Conservation (phyloP, 2,113 vertebrate species). For the Triplophysa dalaica region DNA sequence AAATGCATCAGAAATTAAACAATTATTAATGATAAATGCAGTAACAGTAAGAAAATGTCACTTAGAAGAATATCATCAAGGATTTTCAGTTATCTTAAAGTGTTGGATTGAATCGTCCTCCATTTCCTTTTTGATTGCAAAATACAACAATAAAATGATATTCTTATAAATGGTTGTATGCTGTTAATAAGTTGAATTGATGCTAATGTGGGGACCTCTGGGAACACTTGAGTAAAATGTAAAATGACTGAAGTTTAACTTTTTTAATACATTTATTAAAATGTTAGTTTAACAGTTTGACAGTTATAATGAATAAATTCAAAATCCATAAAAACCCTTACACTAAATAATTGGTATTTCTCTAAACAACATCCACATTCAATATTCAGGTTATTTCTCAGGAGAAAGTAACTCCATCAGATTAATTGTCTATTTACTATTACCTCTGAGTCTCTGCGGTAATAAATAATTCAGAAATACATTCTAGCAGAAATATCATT, state of each 20-base stretch:
- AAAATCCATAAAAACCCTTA: too few relatives aligned
- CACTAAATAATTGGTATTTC: conserved; percentile 26
- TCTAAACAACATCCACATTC: conserved; percentile 37
- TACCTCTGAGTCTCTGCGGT: conserved; percentile 26
- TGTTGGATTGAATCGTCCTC: not conserved
- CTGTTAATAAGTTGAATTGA: not conserved
- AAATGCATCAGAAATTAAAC: too few relatives aligned
- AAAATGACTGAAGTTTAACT: too few relatives aligned
- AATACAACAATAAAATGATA: not conserved
- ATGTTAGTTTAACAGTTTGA: not conserved
- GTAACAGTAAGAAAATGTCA: not conserved
- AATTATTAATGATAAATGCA: not conserved
- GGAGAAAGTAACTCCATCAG: conserved; percentile 30
- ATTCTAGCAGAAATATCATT: conserved; percentile 42
- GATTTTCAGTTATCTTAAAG: not conserved
- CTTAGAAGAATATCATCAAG: too few relatives aligned
- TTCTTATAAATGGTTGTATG: not conserved
- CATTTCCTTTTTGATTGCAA: not conserved
- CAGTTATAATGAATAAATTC: too few relatives aligned
- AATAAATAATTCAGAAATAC: conserved; percentile 53
- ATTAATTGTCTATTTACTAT: conserved; percentile 46
- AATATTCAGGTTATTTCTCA: conserved; percentile 46
- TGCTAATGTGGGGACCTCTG: not conserved
- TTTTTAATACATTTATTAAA: not conserved
- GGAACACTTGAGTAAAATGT: too few relatives aligned